Conservation (phyloP, 1,140 invertebrate species). For the Brachionus sp. region DNA sequence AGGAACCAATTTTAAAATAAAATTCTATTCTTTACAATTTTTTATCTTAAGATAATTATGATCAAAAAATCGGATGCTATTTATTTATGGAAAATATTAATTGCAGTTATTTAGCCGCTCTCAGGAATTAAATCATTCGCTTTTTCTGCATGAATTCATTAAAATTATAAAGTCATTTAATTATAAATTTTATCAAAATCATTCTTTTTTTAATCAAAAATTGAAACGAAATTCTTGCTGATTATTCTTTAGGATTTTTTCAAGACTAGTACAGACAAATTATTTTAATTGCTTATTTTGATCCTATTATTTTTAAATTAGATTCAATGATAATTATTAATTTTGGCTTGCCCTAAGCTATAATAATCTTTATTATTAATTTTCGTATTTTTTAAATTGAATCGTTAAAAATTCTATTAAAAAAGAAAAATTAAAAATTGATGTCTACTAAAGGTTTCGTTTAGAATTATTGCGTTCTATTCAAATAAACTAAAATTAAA, state of each 20-base stretch:
- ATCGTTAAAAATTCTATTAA: not conserved
- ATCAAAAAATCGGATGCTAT: not conserved
- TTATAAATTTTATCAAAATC: not conserved
- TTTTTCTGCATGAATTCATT: not conserved
- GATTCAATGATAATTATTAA: not conserved
- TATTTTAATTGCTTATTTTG: not conserved
- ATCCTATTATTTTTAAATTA: not conserved
- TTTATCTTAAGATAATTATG: not conserved
- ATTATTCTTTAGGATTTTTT: not conserved
- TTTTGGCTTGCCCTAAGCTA: not conserved
- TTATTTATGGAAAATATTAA: not conserved
- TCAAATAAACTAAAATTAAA: too few species aligned
- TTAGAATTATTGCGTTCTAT: too few species aligned
- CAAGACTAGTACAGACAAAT: not conserved
- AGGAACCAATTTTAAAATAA: not conserved
- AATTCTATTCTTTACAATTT: not conserved
- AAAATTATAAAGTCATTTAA: not conserved
- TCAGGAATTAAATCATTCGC: not conserved
- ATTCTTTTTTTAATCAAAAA: too few species aligned
- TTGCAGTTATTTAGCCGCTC: not conserved
- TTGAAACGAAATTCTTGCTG: too few species aligned
- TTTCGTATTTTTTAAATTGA: not conserved
- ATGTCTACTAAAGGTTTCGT: too few species aligned
- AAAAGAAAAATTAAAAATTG: not conserved
- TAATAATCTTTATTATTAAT: not conserved